Percentiles rank a stretch among this genome's conserved stretches.
phyloP scores from a whole-genome alignment of 2,888 invertebrate genomes.

The Temnothorax ravouxi region DNA sequence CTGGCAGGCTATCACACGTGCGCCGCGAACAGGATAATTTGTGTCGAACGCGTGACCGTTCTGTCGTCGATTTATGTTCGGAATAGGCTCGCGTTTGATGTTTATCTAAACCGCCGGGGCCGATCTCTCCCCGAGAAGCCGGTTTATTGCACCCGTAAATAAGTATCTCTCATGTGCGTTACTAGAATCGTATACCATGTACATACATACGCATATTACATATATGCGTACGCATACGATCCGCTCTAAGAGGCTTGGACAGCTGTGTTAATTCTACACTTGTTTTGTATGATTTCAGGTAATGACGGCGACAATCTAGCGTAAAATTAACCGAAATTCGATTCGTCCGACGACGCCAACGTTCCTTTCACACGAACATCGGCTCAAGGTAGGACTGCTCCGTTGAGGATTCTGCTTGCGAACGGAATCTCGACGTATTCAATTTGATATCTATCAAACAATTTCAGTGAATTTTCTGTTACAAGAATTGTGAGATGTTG shows the following conservation, averaged over 20 bases:
- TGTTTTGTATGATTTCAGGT: constrained; percentile 65
- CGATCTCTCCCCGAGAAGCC: constrained; percentile 66
- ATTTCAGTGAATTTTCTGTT: neutral
- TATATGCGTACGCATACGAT: constrained; percentile 20
- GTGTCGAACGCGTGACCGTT: constrained; percentile 77
- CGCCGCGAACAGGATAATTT: constrained; percentile 73
- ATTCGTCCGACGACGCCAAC: constrained; percentile 3
- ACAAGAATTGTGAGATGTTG: neutral
- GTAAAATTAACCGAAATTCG: constrained; percentile 29
- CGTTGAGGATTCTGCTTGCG: neutral
- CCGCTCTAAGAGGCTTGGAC: constrained; percentile 21
- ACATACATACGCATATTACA: neutral
- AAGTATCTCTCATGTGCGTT: constrained; percentile 56
- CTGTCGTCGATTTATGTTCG: constrained; percentile 71
- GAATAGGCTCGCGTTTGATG: constrained; percentile 65
- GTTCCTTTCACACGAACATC: neutral
- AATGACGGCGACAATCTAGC: constrained; percentile 37
- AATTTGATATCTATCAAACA: neutral
- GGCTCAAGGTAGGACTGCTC: constrained; percentile 36
- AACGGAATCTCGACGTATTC: neutral
- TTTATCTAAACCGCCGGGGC: constrained; percentile 70
- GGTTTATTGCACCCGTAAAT: constrained; percentile 71
- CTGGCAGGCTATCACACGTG: constrained; percentile 65
- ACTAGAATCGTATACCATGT: constrained; percentile 18
- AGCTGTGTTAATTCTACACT: constrained; percentile 42